These are phyloP conservation scores for Ailurus styani DNA, from an alignment of 2,113 vertebrate species.

Conservation along the genomic window DNA sequence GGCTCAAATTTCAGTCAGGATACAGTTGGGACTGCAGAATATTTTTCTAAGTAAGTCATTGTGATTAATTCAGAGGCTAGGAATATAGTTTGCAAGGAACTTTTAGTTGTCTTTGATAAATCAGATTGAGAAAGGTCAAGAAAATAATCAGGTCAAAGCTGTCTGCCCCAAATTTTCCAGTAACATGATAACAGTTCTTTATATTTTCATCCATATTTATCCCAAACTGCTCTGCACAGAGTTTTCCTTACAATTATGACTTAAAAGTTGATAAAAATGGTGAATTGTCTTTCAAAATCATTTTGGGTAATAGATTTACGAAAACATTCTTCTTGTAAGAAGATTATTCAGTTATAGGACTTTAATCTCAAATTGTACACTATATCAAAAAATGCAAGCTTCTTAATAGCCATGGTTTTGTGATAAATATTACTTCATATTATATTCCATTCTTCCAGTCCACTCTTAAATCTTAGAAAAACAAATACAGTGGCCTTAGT, in stretches of 20 bases:
- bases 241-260: neutral
- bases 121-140: neutral
- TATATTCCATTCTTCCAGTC: neutral
- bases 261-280: neutral
- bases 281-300: neutral
- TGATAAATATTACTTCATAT: conserved; percentile 2
- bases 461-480: neutral
- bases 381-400: neutral
- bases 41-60: neutral
- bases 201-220: neutral
- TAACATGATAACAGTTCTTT: neutral
- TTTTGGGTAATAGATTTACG: neutral
- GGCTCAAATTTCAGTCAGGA: neutral
- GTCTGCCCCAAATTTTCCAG: neutral
- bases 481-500: neutral
- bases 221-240: neutral
- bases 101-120: conserved; percentile 7
- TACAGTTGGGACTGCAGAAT: neutral
- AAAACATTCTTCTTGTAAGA: neutral
- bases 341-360: neutral
- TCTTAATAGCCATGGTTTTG: neutral
- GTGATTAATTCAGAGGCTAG: neutral
- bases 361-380: neutral
- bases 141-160: conserved; percentile 4
- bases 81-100: neutral